Conservation (phyloP, 2,797 vertebrate genomes). For the Pogonophryne albipinna region DNA sequence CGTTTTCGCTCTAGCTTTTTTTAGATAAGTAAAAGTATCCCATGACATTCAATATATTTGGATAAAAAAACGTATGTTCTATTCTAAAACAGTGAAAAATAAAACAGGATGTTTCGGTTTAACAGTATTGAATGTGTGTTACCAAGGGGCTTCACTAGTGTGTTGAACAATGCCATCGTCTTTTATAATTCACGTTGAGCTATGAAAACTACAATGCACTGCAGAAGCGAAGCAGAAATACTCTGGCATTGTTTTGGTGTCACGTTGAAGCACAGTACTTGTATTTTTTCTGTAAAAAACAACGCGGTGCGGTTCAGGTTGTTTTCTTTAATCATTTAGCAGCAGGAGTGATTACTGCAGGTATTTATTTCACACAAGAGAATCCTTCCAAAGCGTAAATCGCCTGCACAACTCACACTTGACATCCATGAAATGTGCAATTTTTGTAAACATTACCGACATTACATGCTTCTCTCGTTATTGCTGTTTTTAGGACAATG, state of each 20-base stretch:
- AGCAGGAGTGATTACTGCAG: background rate
- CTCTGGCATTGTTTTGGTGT: background rate
- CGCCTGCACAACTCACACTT: background rate
- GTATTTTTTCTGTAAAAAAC: background rate
- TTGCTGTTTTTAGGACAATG: background rate
- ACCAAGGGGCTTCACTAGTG: background rate
- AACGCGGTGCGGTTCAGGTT: background rate
- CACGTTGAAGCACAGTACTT: background rate
- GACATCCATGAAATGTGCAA: background rate
- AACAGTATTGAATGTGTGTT: background rate
- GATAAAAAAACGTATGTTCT: background rate
- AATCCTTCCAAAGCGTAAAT: background rate
- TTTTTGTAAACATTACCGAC: background rate
- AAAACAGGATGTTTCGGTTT: background rate
- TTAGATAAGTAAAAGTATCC: background rate
- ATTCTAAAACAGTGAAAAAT: slow-evolving; percentile 1
- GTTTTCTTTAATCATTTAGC: slow-evolving; percentile 1
- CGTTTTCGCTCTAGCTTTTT: background rate
- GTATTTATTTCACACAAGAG: background rate
- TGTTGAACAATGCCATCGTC: slow-evolving; percentile 3
- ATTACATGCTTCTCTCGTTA: background rate
- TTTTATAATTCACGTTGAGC: background rate
- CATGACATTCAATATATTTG: background rate
- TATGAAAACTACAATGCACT: background rate
- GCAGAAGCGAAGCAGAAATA: background rate